Evolutionary conservation across 2,797 vertebrate genomes (phyloP).

Genomic region (Enoplosus armatus): DNA sequence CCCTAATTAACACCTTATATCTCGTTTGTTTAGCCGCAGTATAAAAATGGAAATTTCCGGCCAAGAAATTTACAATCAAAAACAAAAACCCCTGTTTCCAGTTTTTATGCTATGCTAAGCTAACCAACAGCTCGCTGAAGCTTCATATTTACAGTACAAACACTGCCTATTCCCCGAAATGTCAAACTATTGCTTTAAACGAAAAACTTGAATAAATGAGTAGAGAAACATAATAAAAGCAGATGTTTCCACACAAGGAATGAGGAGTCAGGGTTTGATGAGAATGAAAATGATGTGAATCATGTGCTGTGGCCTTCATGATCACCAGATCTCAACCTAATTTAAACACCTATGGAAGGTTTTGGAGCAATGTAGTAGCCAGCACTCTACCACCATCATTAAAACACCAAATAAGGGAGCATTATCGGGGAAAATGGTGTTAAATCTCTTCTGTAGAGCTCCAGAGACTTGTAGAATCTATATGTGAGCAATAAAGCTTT

Average conservation of each 20-base stretch:
- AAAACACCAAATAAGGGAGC: not conserved
- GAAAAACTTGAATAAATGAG: not conserved
- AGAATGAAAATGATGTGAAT: slow-evolving; percentile 24
- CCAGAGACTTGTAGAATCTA: not conserved
- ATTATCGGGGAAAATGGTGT: not conserved
- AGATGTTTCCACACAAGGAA: not conserved
- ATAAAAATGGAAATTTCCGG: not conserved
- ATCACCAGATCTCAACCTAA: not conserved
- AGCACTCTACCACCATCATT: not conserved
- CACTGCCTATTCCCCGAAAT: not conserved
- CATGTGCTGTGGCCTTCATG: not conserved
- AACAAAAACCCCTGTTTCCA: too few species aligned
- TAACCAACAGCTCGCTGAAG: not conserved
- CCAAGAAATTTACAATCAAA: too few species aligned
- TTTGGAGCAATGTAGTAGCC: not conserved
- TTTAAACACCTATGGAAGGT: not conserved
- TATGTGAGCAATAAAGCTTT: not conserved
- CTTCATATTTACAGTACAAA: not conserved
- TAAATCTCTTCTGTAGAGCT: not conserved
- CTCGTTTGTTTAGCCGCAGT: not conserved
- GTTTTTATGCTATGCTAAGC: slow-evolving; percentile 3
- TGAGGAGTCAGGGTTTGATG: not conserved
- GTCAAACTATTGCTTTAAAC: not conserved
- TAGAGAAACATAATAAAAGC: not conserved
- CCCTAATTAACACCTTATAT: not conserved